Evolutionary conservation across 2,797 vertebrate species (phyloP).

Genomic region (Eidolon dupreanum): DNA sequence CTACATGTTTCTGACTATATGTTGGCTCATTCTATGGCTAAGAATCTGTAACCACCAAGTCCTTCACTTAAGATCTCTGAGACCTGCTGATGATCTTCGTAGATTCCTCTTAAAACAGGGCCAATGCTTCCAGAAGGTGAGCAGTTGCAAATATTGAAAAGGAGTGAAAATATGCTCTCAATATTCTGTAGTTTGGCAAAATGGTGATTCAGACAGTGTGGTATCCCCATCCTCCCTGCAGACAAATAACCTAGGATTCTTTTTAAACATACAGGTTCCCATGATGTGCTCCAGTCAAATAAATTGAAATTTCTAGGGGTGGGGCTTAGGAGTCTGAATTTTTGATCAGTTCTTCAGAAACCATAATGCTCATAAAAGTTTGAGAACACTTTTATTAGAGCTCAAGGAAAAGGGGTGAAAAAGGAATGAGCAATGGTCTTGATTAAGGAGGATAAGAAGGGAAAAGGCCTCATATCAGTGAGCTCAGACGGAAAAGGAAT

Average conservation of each 20-base stretch:
- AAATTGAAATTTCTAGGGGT: slow-evolving; percentile 7
- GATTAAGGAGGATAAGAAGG: not conserved
- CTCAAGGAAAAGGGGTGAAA: not conserved
- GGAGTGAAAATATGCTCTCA: not conserved
- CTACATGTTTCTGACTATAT: not conserved
- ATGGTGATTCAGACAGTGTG: not conserved
- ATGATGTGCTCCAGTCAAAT: not conserved
- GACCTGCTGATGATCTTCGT: not conserved
- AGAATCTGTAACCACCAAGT: not conserved
- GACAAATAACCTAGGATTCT: not conserved
- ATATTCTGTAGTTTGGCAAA: slow-evolving; percentile 19
- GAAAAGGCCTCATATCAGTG: not conserved
- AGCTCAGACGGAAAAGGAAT: not conserved
- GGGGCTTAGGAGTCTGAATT: not conserved
- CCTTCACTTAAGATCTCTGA: not conserved
- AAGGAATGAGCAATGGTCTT: not conserved
- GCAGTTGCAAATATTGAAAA: not conserved
- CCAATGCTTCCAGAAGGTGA: not conserved
- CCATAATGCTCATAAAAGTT: not conserved
- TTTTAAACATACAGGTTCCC: not conserved
- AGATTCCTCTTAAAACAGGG: not conserved
- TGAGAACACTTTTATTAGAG: not conserved
- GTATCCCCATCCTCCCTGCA: not conserved
- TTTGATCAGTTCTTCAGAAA: slow-evolving; percentile 26
- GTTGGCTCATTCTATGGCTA: not conserved